Base-by-base conservation (phyloP, 2,113 vertebrate genomes). In the Arenaria interpres region DNA sequence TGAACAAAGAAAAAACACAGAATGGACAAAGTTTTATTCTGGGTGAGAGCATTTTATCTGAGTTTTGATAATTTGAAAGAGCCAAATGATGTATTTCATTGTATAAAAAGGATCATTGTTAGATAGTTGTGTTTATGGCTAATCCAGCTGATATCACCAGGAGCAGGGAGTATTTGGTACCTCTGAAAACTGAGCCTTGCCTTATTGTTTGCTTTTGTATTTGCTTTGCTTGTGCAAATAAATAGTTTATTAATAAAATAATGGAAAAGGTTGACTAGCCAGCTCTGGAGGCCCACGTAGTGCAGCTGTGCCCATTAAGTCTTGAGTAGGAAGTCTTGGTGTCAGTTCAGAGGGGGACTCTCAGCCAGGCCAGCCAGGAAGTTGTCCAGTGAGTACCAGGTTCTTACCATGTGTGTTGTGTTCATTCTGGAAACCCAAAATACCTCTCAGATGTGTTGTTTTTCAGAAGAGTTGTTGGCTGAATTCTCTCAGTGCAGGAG, bases 1-100 rank as follows among this genome's bases (percentile, higher is more conserved):
- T 54, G 46, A 96, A 80, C 75, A 96, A 50, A 87, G 73, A n/a
- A 76, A 95, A 46, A 62, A 12, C 81, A 24, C 76, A 68, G 60
- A 97, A 88, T 84, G 85, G 88, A 89, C 82, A 66, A 37, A 87
- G 19, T 90, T 56, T 56, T 75, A 53, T 51, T 91, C 93, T 96
- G 59, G 96, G 98, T 98, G 98, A 98, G 97, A 84, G 12, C 27
- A 56, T 37, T 75, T 75, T 93, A 59, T 80, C 39, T 74, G 46
- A 66, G 18, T 35, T 75, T 76, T 85, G 37, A 74, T 90, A 81
- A 57, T 45, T 19, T 86, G 27, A 67, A 84, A 94, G 50, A 87
- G 8, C 4, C 22, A 64, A 66, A 64, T 3, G 2, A 75, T 77
- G 2, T 28, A 67, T 33, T 85, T 75, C 43, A 54, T 60, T 63